phyloP scores from a whole-genome alignment of 1,140 invertebrate species.

The Danaus melanippus region DNA sequence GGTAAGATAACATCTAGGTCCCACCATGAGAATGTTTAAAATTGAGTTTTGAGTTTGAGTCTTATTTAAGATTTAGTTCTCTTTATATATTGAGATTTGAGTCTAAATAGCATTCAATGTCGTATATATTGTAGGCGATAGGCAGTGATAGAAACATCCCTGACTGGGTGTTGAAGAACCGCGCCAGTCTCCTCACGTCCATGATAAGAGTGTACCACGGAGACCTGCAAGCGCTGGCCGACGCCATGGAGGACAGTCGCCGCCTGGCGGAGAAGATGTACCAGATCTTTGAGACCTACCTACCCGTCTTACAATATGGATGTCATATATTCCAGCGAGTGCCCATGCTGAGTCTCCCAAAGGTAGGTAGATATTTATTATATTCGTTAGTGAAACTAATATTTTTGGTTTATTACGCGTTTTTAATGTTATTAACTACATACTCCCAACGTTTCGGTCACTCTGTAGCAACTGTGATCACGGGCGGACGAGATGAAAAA shows the following conservation, averaged over 20 bases:
- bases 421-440: no score
- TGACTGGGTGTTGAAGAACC: conserved; percentile 83
- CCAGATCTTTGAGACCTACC: conserved; percentile 87
- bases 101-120: no score
- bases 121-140: conserved; percentile 74
- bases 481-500: no score
- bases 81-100: no score
- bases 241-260: conserved; percentile 74
- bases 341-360: conserved; percentile 83
- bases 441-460: no score
- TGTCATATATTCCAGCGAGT: conserved; percentile 85
- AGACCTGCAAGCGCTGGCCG: conserved; percentile 79
- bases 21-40: not conserved
- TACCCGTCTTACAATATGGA: conserved; percentile 84
- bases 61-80: no score
- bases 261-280: conserved; percentile 83
- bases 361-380: conserved; percentile 68
- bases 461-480: no score
- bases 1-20: conserved; percentile 66
- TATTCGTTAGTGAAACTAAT: not conserved
- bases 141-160: conserved; percentile 89
- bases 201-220: conserved; percentile 85
- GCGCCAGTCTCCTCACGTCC: conserved; percentile 80
- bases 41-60: no score
- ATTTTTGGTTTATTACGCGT: no score